These are phyloP conservation scores for Amiota communis DNA, from an alignment of 2,888 invertebrate species.

Conservation along the genomic window DNA sequence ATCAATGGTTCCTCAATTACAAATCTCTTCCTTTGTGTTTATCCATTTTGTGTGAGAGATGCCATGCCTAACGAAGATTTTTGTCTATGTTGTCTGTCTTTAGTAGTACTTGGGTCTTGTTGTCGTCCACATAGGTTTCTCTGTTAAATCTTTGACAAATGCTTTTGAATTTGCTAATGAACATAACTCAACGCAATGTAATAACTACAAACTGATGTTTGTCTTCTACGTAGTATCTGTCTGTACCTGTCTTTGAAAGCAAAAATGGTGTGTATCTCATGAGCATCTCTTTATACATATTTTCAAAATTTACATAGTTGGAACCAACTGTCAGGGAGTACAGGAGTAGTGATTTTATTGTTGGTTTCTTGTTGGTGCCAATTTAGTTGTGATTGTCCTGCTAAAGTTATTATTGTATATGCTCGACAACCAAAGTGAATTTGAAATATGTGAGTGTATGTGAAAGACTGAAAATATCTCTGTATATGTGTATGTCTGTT, in stretches of 20 bases:
- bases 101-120: background rate
- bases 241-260: no score
- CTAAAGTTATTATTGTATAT: background rate
- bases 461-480: constrained; percentile 5
- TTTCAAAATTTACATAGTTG: no score
- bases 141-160: constrained; percentile 48
- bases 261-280: no score
- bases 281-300: no score
- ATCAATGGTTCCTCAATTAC: no score
- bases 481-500: constrained; percentile 48
- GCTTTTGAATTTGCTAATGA: constrained; percentile 64
- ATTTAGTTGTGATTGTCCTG: constrained; percentile 17
- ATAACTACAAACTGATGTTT: constrained; percentile 38
- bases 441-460: constrained; percentile 20
- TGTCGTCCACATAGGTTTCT: constrained; percentile 5
- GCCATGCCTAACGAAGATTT: no score
- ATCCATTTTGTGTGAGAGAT: no score
- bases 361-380: background rate
- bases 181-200: constrained; percentile 55
- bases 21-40: no score
- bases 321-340: background rate
- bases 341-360: constrained; percentile 15
- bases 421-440: background rate
- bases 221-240: no score
- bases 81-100: no score